phyloP scores from a whole-genome alignment of 2,797 vertebrate genomes.

The Hyperoplus immaculatus region DNA sequence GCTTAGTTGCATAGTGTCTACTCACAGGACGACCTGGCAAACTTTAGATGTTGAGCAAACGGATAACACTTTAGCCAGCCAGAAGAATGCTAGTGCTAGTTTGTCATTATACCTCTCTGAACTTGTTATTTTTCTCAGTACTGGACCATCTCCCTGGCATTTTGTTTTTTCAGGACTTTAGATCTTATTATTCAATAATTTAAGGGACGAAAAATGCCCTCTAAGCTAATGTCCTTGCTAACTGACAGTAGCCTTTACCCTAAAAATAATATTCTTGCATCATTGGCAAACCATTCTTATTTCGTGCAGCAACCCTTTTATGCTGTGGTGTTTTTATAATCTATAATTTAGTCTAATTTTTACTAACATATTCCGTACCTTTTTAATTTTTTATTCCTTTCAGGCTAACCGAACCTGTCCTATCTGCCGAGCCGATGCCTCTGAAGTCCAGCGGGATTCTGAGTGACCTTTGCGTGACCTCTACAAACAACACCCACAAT shows the following conservation, averaged over 20 bases:
- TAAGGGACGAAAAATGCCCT: too few relatives aligned
- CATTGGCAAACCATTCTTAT: too few relatives aligned
- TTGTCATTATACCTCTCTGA: too few relatives aligned
- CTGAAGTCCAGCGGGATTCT: slow-evolving; percentile 96
- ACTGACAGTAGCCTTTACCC: too few relatives aligned
- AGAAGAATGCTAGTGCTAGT: too few relatives aligned
- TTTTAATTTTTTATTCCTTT: slow-evolving; percentile 26
- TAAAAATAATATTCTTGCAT: too few relatives aligned
- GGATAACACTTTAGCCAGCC: not conserved
- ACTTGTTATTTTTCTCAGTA: too few relatives aligned
- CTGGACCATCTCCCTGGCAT: too few relatives aligned
- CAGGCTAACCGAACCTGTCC: slow-evolving; percentile 97
- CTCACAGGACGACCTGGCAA: not conserved
- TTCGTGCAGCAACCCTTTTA: not conserved
- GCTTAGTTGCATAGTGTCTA: not conserved
- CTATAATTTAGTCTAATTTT: not conserved
- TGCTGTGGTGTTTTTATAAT: not conserved
- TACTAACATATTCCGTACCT: slow-evolving; percentile 5
- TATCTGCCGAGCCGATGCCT: slow-evolving; percentile 97
- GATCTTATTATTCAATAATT: too few relatives aligned
- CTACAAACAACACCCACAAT: slow-evolving; percentile 10
- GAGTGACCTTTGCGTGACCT: slow-evolving; percentile 83
- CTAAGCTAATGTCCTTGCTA: too few relatives aligned
- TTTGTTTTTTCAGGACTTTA: too few relatives aligned
- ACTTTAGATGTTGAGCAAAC: not conserved